Conservation (phyloP, 1,140 invertebrate species). For the Leucophenga varia region DNA sequence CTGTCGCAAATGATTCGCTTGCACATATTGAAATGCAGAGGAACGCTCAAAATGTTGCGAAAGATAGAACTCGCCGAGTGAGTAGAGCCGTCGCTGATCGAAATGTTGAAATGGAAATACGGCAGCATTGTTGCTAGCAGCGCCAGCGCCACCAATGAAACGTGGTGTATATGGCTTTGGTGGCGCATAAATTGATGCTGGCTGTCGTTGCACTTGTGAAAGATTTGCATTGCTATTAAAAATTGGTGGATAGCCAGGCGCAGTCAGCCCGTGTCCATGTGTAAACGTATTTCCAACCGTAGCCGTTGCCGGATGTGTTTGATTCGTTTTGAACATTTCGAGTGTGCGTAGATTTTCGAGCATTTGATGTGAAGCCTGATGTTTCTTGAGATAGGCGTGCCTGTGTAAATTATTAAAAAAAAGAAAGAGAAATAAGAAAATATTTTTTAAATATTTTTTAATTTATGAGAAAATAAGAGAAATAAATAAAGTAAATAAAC, state of each 20-base stretch:
- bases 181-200: slow-evolving; percentile 9
- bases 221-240: background rate
- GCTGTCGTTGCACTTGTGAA: slow-evolving; percentile 13
- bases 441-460: background rate
- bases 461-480: background rate
- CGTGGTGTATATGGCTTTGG: slow-evolving; percentile 14
- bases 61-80: slow-evolving; percentile 46
- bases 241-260: no score
- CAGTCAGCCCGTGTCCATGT: no score
- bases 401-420: no score
- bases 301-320: background rate
- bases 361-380: slow-evolving; percentile 57
- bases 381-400: slow-evolving; percentile 79
- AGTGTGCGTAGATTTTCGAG: slow-evolving; percentile 41
- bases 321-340: slow-evolving; percentile 39
- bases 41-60: slow-evolving; percentile 48
- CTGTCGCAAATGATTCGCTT: slow-evolving; percentile 46
- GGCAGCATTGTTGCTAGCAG: slow-evolving; percentile 17
- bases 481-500: no score
- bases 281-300: background rate
- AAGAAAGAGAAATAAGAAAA: no score
- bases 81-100: slow-evolving; percentile 49
- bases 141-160: background rate
- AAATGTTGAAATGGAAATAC: slow-evolving; percentile 39
- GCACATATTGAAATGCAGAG: slow-evolving; percentile 54